These are phyloP conservation scores for Heliconius aoede DNA, from an alignment of 2,888 invertebrate genomes.

Conservation along the genomic window DNA sequence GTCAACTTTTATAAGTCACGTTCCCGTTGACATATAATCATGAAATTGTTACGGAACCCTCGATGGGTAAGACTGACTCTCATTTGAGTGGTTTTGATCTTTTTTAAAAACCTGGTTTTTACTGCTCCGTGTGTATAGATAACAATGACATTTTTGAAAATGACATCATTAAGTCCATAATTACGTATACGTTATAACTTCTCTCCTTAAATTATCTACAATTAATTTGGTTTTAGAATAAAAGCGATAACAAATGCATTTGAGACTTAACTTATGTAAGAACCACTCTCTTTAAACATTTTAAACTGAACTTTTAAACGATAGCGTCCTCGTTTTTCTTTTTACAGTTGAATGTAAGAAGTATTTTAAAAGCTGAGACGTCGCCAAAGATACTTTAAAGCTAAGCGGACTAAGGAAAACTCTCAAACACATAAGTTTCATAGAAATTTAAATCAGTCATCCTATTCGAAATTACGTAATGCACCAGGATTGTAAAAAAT, in stretches of 20 bases:
- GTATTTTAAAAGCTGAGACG: conserved; percentile 46
- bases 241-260: conserved; percentile 1
- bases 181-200: too few relatives aligned
- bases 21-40: too few relatives aligned
- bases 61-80: too few relatives aligned
- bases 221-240: too few relatives aligned
- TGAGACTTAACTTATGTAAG: conserved; percentile 2
- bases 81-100: too few relatives aligned
- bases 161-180: too few relatives aligned
- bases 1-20: too few relatives aligned
- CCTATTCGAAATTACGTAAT: background rate
- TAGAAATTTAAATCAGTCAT: conserved; percentile 39
- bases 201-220: too few relatives aligned
- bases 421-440: conserved; percentile 39
- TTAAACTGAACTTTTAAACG: conserved; percentile 39
- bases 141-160: too few relatives aligned
- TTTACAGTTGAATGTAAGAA: conserved; percentile 41
- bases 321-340: conserved; percentile 40
- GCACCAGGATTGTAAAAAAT: background rate
- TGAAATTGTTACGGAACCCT: too few relatives aligned
- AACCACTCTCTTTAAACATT: conserved; percentile 30
- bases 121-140: too few relatives aligned
- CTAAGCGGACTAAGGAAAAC: conserved; percentile 42
- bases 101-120: too few relatives aligned
- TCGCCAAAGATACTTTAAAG: conserved; percentile 45